phyloP scores from a whole-genome alignment of 2,888 invertebrate species.

The Drosophila acutilabella region DNA sequence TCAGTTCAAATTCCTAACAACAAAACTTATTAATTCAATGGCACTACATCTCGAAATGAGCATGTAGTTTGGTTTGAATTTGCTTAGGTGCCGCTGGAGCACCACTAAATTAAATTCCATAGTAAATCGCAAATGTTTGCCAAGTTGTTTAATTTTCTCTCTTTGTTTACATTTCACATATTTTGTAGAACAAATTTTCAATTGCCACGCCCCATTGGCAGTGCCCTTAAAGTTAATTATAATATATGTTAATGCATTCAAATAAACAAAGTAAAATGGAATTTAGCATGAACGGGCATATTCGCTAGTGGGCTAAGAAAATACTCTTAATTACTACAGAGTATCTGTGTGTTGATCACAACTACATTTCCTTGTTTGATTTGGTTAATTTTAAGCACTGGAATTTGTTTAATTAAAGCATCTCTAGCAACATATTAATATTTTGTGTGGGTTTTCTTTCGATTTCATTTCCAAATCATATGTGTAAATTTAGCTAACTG shows the following conservation, averaged over 20 bases:
- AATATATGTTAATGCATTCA: conserved; percentile 40
- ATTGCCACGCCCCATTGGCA: conserved; percentile 33
- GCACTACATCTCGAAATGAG: neutral
- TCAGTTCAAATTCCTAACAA: neutral
- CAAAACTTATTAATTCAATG: conserved; percentile 2
- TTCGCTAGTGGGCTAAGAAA: neutral
- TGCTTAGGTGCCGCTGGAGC: conserved; percentile 13
- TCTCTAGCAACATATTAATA: conserved; percentile 11
- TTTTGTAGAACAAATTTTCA: conserved; percentile 21
- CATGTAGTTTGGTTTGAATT: conserved; percentile 14
- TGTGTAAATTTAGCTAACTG: neutral
- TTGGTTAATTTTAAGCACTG: conserved; percentile 5
- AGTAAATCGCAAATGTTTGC: conserved; percentile 42
- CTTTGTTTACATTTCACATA: conserved; percentile 53
- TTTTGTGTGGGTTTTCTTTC: conserved; percentile 16
- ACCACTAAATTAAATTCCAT: conserved; percentile 55
- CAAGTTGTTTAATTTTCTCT: conserved; percentile 2
- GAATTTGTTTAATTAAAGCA: conserved; percentile 16
- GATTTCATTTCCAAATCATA: conserved; percentile 9
- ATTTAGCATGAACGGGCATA: neutral
- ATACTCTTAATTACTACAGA: neutral
- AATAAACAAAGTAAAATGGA: conserved; percentile 44
- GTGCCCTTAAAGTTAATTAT: conserved; percentile 58
- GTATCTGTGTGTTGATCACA: neutral
- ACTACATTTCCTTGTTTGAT: neutral